Evolutionary conservation across 2,888 invertebrate genomes (phyloP).

Genomic region (Oscheius sp.): DNA sequence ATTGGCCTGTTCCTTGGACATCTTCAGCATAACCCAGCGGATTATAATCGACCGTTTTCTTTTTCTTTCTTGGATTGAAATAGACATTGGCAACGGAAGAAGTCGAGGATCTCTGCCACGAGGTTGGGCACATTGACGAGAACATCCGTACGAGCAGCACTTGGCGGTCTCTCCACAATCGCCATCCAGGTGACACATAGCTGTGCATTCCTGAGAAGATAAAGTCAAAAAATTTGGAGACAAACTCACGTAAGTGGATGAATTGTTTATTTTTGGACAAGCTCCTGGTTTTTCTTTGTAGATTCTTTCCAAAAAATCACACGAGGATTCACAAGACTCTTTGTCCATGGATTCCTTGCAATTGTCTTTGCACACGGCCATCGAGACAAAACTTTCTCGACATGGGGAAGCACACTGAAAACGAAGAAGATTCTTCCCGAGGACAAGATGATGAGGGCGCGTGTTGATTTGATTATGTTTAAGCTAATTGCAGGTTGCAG

Average conservation of each 20-base stretch:
- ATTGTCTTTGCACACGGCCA: constrained; percentile 44
- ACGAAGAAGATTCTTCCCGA: constrained; percentile 4
- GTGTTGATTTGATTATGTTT: constrained; percentile 31
- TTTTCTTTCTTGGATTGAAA: constrained; percentile 68
- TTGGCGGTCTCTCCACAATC: constrained; percentile 73
- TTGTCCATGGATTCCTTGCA: constrained; percentile 33
- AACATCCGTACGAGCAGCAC: constrained; percentile 73
- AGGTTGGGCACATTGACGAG: constrained; percentile 60
- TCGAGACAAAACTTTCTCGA: constrained; percentile 56
- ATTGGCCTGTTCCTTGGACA: constrained; percentile 53
- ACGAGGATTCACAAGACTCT: constrained; percentile 68
- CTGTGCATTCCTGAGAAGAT: constrained; percentile 71
- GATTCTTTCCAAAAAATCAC: constrained; percentile 72
- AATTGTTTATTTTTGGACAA: constrained; percentile 70
- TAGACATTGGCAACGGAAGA: constrained; percentile 66
- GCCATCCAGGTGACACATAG: constrained; percentile 73
- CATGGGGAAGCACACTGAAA: constrained; percentile 71
- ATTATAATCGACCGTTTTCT: constrained; percentile 68
- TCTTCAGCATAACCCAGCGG: constrained; percentile 67
- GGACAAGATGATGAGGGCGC: constrained; percentile 15
- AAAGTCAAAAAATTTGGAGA: not conserved
- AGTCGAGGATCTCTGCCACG: constrained; percentile 45
- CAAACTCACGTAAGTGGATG: constrained; percentile 52
- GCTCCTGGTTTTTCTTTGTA: constrained; percentile 72
- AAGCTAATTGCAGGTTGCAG: constrained; percentile 35